Conservation (phyloP, 2,113 vertebrate species). For the Collichthys lucidus region DNA sequence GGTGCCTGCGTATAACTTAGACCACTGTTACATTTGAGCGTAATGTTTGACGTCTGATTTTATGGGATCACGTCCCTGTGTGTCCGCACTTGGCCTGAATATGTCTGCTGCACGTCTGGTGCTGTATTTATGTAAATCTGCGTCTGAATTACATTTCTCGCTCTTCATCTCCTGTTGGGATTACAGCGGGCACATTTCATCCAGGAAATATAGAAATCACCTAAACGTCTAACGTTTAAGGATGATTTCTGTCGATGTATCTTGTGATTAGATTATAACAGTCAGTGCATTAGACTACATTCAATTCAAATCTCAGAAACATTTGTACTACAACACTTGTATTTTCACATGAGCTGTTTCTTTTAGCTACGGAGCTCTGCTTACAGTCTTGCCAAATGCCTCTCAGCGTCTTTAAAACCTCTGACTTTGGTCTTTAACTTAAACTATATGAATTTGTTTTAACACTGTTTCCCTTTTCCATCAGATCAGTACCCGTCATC, state of each 20-base stretch:
- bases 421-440: neutral
- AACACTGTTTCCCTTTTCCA: neutral
- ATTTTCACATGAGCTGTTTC: neutral
- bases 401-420: neutral
- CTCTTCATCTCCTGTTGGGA: slow-evolving; percentile 54
- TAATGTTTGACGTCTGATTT: slow-evolving; percentile 53
- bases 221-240: neutral
- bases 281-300: neutral
- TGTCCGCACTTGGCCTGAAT: slow-evolving; percentile 74
- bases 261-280: slow-evolving; percentile 25
- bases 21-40: slow-evolving; percentile 40
- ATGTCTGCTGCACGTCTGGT: slow-evolving; percentile 44
- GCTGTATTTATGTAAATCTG: slow-evolving; percentile 76
- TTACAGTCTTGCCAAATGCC: neutral
- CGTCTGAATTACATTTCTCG: slow-evolving; percentile 63
- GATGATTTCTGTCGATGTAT: neutral
- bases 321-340: neutral
- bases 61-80: slow-evolving; percentile 33
- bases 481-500: slow-evolving; percentile 91
- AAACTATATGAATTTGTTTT: neutral
- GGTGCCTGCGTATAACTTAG: slow-evolving; percentile 27
- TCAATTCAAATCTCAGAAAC: neutral
- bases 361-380: neutral
- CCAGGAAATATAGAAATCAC: slow-evolving; percentile 46
- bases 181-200: slow-evolving; percentile 47